Base-by-base conservation (phyloP, 2,113 vertebrate genomes). In the Myiozetetes cayanensis region DNA sequence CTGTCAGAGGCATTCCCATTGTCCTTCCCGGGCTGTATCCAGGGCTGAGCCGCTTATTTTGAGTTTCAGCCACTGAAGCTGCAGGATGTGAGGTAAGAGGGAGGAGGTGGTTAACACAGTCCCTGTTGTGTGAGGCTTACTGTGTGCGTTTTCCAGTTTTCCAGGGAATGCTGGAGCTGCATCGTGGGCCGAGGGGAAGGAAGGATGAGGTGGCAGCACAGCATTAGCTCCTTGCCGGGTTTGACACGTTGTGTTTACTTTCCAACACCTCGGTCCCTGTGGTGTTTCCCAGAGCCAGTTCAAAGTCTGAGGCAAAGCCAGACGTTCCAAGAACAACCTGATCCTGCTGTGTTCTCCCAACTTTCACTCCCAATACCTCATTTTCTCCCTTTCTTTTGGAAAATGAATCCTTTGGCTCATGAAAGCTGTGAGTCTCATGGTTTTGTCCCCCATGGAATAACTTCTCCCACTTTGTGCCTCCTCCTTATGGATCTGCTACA, bases 11-110 rank as follows among this genome's bases (percentile, higher is more conserved):
- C 44, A 13, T 24, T 80, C 58, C 37, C 19, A 0, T 35, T 63
- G 46, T 46, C 11, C 27, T 52, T 67, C 68, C 70, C 77, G 17
- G 6, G 46, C 68, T 56, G 33, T 52, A 35, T 23, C 73, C 55
- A 61, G 73, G 90, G 78, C 59, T 84, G 56, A 63, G 59, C 92
- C 47, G 14, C 53, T 92, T 90, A 31, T n/a, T 85, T 82, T 15
- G 85, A 18, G 33, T 78, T 71, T 55, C 5, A 71, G 81, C 17
- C 9, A 3, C 33, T 39, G 68, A 5, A 35, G 22, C 7, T 8
- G 67, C 33, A 66, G 72, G 50, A 4, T 22, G 23, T 1, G 25
- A 33, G 58, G 31, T 27, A 4, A 58, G 21, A 22, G 81, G 6
- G 2, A 12, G 49, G 28, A 46, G 50, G 12, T 41, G 20, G 31